Percentiles rank a stretch among this genome's conserved stretches.
Evolutionary conservation across 2,113 vertebrate genomes (phyloP).

Genomic region (Platichthys flesus): DNA sequence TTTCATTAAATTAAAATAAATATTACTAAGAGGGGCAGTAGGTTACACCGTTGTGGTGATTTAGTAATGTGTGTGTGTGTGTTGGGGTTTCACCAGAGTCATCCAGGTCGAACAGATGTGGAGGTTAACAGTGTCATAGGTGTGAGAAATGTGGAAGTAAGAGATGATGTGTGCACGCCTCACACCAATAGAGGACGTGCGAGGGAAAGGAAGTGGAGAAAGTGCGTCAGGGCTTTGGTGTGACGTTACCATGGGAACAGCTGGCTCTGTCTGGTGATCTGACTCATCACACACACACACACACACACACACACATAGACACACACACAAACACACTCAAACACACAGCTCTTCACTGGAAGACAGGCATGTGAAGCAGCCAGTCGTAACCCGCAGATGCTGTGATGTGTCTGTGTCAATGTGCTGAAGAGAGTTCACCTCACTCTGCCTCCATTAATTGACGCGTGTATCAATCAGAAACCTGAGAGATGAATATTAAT

Average conservation of each 20-base stretch:
- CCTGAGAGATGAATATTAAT: too few relatives aligned
- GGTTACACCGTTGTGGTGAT: neutral
- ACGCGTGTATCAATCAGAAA: too few relatives aligned
- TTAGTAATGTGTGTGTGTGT: too few relatives aligned
- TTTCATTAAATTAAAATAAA: too few relatives aligned
- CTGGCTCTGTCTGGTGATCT: slow-evolving; percentile 15
- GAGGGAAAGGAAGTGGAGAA: neutral
- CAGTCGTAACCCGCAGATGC: neutral
- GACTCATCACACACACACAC: slow-evolving; percentile 39
- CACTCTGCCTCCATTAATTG: neutral
- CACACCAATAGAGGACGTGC: neutral
- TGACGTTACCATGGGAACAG: slow-evolving; percentile 49
- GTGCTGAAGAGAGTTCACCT: neutral
- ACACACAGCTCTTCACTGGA: neutral
- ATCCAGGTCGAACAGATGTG: neutral
- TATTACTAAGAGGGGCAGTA: too few relatives aligned
- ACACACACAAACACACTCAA: neutral
- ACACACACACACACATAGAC: neutral
- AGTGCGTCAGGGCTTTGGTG: slow-evolving; percentile 21
- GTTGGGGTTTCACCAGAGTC: neutral
- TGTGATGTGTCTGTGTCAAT: neutral
- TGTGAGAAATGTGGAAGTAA: too few relatives aligned
- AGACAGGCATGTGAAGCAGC: too few relatives aligned
- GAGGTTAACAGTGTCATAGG: too few relatives aligned
- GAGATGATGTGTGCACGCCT: too few relatives aligned